A percentile compares a stretch with the other conserved stretches of the same genome.
Conservation (phyloP, 2,113 vertebrate genomes). For the Pelobates fuscus region DNA sequence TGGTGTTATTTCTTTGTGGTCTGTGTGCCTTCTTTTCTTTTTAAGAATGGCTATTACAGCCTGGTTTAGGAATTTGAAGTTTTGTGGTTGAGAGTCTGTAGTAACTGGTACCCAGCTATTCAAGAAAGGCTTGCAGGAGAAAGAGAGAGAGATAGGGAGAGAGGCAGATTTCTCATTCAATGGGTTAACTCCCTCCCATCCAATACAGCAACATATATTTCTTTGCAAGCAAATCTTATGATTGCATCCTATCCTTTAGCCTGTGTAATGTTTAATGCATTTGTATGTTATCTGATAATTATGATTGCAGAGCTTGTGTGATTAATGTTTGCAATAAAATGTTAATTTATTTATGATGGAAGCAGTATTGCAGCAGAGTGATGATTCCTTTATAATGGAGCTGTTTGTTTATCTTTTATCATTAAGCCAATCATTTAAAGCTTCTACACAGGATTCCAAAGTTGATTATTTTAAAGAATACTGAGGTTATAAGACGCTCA, state of each 20-base stretch:
- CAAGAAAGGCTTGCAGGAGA: neutral
- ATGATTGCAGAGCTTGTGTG: too few species aligned
- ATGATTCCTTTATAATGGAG: neutral
- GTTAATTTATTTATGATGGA: neutral
- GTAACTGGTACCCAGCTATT: constrained; percentile 36
- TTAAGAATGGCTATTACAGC: neutral
- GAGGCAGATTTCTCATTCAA: neutral
- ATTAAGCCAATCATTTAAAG: too few species aligned
- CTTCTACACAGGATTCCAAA: too few species aligned
- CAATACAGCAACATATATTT: neutral
- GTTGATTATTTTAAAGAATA: too few species aligned
- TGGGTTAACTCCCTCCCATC: constrained; percentile 9
- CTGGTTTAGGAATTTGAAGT: neutral
- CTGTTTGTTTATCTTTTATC: too few species aligned
- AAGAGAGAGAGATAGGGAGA: neutral
- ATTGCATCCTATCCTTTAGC: neutral
- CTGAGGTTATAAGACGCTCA: too few species aligned
- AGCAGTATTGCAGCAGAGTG: neutral
- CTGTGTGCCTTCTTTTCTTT: neutral
- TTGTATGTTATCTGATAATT: too few species aligned
- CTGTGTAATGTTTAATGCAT: too few species aligned
- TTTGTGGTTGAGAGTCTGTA: constrained; percentile 10
- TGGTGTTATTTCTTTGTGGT: neutral
- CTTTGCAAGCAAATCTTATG: constrained; percentile 1
- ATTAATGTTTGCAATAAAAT: too few species aligned